Evolutionary conservation across 1,140 invertebrate genomes (phyloP), one percentile per base, ranked within the genome.

Genomic region (Globodera rostochiensis): DNA sequence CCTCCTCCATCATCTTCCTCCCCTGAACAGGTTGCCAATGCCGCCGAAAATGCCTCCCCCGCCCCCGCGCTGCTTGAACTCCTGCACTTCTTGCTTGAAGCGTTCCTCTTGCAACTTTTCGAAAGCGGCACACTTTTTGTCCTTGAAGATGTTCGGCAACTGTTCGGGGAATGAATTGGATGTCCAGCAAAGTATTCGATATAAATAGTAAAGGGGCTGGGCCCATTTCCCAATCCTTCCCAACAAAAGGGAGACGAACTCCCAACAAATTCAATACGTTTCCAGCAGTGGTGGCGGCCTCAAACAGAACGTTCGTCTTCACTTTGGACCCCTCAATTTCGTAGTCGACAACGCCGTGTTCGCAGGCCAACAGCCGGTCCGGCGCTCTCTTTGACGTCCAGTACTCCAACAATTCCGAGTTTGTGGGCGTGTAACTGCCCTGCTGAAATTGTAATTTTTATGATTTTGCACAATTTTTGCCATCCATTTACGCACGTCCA

Each of bases 261-360:
- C 36, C 36, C 36, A 36, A 36, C 36, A 36, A 36, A 36, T 36
- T 36, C 36, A 36, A 36, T 70, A 79, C 70, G 53, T 73, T 79
- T 36, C 67, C 67, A 15, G 88, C 88, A n/a, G 88, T 89, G 6
- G 88, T 89, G 25, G 88, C 88, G 45, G 88, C 88, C 74, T 89
- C 88, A 77, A 89, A 89, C n/a, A 89, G 78, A 66, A 89, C 66
- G 74, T 89, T 89, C 4, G 88, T 89, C 77, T 89, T 90, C 7
- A 89, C 88, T 80, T 89, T 89, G 6, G 88, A 87, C 13, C 88
- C 88, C 75, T 89, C 88, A 60, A 89, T 88, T 79, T 89, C 88
- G 77, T 90, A 89, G 71, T 89, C 88, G 15, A 89, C 82, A 36
- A 89, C 88, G 11, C 84, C 84, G 67, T 89, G 88, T 67, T 89